Percentiles rank a stretch among this genome's conserved stretches.
These are phyloP conservation scores for Anadara kagoshimensis DNA, from an alignment of 1,140 invertebrate species.

Conservation along the genomic window DNA sequence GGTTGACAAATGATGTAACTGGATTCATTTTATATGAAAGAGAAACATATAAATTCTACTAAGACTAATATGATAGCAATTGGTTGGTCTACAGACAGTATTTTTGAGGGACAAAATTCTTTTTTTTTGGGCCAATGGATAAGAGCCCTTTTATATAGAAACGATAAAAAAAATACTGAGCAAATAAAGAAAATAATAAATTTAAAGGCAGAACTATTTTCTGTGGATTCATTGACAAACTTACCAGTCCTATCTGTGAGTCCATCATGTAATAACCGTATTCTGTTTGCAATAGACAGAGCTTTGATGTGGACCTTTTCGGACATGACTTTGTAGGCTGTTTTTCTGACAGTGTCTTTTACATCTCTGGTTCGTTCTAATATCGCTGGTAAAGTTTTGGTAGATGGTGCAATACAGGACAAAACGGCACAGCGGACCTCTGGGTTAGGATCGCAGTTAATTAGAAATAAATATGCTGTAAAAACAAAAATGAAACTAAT, in stretches of 20 bases:
- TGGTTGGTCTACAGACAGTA: too few species aligned
- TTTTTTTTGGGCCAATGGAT: too few species aligned
- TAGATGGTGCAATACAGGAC: constrained; percentile 80
- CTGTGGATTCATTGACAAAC: not conserved
- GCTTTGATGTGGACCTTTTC: constrained; percentile 80
- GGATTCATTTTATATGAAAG: too few species aligned
- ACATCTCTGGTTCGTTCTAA: constrained; percentile 84
- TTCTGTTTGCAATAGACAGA: constrained; percentile 82
- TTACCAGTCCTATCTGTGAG: constrained; percentile 79
- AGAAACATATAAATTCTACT: too few species aligned
- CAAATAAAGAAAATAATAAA: too few species aligned
- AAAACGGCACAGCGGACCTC: constrained; percentile 83
- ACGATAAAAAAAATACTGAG: too few species aligned
- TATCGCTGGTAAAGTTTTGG: constrained; percentile 80
- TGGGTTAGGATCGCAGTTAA: constrained; percentile 84
- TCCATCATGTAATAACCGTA: constrained; percentile 80
- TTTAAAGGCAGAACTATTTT: not conserved
- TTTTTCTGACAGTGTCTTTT: constrained; percentile 83
- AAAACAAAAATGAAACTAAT: constrained; percentile 28
- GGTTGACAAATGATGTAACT: too few species aligned
- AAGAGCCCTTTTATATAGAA: too few species aligned
- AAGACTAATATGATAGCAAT: too few species aligned
- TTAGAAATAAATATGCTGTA: constrained; percentile 84
- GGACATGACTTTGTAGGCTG: constrained; percentile 82
- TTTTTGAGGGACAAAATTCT: too few species aligned